phyloP scores from a whole-genome alignment of 2,797 vertebrate species.

The Discoglossus pictus region DNA sequence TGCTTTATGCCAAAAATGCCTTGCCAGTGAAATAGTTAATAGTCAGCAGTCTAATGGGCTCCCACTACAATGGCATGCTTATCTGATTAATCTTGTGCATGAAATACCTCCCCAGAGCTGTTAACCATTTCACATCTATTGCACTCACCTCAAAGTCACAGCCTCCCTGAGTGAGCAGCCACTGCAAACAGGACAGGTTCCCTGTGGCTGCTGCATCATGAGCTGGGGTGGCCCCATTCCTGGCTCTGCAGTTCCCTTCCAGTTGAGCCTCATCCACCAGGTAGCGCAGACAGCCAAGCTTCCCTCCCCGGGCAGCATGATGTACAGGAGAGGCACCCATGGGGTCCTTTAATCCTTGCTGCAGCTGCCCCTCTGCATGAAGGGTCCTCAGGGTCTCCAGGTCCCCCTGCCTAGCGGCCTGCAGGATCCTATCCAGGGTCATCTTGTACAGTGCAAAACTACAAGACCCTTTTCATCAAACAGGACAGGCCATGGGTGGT shows the following conservation, averaged over 20 bases:
- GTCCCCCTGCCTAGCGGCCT: conserved; percentile 85
- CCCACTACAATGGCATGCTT: no score
- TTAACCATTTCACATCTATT: no score
- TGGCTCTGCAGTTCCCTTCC: conserved; percentile 73
- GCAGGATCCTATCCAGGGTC: conserved; percentile 80
- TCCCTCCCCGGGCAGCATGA: conserved; percentile 89
- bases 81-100: no score
- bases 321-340: conserved; percentile 87
- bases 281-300: conserved; percentile 82
- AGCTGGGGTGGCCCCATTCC: conserved; percentile 88
- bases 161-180: conserved; percentile 86
- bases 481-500: neutral
- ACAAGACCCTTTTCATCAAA: neutral
- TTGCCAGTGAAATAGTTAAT: no score
- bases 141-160: conserved; percentile 82
- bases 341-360: conserved; percentile 71
- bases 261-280: conserved; percentile 85
- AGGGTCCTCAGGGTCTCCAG: conserved; percentile 77
- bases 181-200: conserved; percentile 88
- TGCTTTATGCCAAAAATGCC: no score
- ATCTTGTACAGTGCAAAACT: conserved; percentile 57
- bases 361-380: conserved; percentile 70
- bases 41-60: no score
- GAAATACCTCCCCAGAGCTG: no score
- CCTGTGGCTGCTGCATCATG: conserved; percentile 96